A percentile compares a stretch with the other conserved stretches of the same genome.
phyloP scores from a whole-genome alignment of 2,888 invertebrate genomes.

The Microchrysa polita region DNA sequence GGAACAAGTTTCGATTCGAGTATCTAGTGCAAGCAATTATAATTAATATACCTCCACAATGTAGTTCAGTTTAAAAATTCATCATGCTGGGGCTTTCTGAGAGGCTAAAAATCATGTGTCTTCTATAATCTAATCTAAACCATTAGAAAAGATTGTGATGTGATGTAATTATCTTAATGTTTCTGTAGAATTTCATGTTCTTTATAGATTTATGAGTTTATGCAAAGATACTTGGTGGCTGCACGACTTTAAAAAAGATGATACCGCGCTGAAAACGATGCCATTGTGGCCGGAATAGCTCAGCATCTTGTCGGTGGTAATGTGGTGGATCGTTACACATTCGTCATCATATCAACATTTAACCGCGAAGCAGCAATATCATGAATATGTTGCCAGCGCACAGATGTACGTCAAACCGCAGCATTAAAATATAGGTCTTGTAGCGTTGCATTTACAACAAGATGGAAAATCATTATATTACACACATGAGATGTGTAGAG shows the following conservation, averaged over 20 bases:
- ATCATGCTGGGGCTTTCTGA: background rate
- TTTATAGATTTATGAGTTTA: background rate
- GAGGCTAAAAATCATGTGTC: background rate
- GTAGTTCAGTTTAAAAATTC: background rate
- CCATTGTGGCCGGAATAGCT: background rate
- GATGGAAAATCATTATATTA: background rate
- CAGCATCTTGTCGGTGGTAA: background rate
- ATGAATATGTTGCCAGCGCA: background rate
- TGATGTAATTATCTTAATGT: slow-evolving; percentile 33
- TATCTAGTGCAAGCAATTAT: background rate
- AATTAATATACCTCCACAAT: background rate
- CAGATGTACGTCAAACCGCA: background rate
- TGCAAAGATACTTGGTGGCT: background rate
- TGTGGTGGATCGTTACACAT: background rate
- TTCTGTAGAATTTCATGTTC: slow-evolving; percentile 27
- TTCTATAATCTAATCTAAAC: no score
- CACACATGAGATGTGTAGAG: no score
- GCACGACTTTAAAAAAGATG: no score
- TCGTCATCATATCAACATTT: no score
- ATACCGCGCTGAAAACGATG: background rate
- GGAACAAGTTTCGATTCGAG: background rate
- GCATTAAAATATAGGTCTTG: slow-evolving; percentile 3
- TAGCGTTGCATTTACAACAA: slow-evolving; percentile 1
- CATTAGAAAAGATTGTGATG: slow-evolving; percentile 20
- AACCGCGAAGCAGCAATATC: no score